Evolutionary conservation across 2,113 vertebrate species (phyloP), one percentile per base, ranked within the genome.

Genomic region (Heliornis fulica): DNA sequence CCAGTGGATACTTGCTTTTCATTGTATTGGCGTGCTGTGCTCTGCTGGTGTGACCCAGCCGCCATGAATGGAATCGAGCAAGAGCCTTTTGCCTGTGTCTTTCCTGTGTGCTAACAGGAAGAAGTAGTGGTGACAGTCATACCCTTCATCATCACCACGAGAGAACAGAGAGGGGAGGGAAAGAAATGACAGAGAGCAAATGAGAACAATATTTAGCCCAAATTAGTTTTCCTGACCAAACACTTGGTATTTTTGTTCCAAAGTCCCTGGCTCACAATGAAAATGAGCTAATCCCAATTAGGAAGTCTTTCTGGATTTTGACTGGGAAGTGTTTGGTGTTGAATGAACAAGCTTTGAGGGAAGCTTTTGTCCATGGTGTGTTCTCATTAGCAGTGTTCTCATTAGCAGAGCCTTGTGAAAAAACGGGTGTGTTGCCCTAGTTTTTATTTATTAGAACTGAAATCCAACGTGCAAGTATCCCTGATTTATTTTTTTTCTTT

Each of bases 371-470:
- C 88, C 90, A 46, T 48, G 71, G 83, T 93, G 87, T 90, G 79
- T 90, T 94, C 94, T 95, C 96, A 95, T 96, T 97, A 95, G 69
- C 77, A 84, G 56, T 84, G 84, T 71, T 94, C 96, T 97, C 95
- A 93, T 97, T 97, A 96, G 85, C 0, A 5, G 50, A 94, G 70
- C 57, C 59, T 85, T 94, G 75, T 79, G 79, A 90, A 94, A 90
- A 94, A 95, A 83, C 45, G 65, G 56, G 18, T 95, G 32, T 20
- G 22, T 78, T 87, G 88, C 92, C 63, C 70, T 90, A 83, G 57
- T 69, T 95, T 97, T 91, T 61, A 64, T 91, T 83, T 95, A 61
- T 83, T 82, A 60, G 65, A 75, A 71, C 34, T 78, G 63, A 75
- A 91, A 87, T 86, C 51, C 46, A 59, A 1, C 75, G 13, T 80